Percentiles rank a stretch among this genome's conserved stretches.
phyloP scores from a whole-genome alignment of 2,113 vertebrate species.

The Tichodroma muraria region DNA sequence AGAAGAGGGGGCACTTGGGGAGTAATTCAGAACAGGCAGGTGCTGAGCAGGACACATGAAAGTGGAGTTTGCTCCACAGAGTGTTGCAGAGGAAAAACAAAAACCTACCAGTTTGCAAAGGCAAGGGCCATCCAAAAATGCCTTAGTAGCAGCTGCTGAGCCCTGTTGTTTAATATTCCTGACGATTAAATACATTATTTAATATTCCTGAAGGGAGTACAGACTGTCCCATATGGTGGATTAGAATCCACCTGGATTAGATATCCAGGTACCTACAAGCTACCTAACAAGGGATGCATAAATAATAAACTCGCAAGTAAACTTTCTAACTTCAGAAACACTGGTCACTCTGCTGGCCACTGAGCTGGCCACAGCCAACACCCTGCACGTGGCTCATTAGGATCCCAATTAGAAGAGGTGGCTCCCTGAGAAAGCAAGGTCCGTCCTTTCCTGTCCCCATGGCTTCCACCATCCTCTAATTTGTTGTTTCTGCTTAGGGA shows the following conservation, averaged over 20 bases:
- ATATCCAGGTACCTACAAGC: neutral
- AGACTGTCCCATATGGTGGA: neutral
- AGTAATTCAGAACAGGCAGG: neutral
- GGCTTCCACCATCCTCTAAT: neutral
- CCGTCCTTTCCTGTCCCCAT: neutral
- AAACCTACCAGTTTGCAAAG: neutral
- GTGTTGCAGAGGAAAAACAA: neutral
- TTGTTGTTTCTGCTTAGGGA: neutral
- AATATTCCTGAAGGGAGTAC: neutral
- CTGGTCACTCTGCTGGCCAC: neutral
- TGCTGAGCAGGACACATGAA: neutral
- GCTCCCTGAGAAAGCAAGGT: neutral
- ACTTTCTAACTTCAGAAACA: neutral
- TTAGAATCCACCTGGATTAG: too few species aligned
- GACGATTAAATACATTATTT: neutral
- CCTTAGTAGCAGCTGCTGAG: neutral
- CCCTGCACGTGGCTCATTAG: fast-evolving
- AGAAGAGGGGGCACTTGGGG: neutral
- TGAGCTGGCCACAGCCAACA: neutral
- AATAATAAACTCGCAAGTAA: neutral
- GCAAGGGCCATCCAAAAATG: neutral
- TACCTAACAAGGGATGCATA: neutral
- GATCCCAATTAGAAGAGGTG: neutral
- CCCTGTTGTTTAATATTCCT: neutral
- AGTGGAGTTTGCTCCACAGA: neutral